These are phyloP conservation scores for Autographa pulchrina DNA, from an alignment of 2,888 invertebrate species.

Conservation along the genomic window DNA sequence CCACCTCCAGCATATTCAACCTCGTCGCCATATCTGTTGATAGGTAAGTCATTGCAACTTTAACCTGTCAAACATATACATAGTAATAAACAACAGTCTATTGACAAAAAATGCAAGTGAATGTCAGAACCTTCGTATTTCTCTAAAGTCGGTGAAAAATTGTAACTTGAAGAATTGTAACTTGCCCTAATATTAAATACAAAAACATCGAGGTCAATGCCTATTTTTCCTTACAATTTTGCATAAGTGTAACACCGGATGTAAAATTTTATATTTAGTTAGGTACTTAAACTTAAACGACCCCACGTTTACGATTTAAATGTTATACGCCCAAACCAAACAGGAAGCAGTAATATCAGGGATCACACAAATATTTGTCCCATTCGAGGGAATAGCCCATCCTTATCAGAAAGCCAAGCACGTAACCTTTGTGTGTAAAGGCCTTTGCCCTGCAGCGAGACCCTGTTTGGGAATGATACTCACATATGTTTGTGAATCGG, in stretches of 20 bases:
- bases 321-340: background rate
- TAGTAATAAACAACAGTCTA: too few species aligned
- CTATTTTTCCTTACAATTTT: background rate
- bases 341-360: constrained; percentile 2
- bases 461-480: constrained; percentile 2
- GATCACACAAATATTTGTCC: constrained; percentile 15
- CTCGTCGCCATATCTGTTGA: constrained; percentile 99
- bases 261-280: background rate
- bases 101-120: too few species aligned
- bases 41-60: constrained; percentile 91
- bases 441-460: background rate
- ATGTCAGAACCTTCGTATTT: too few species aligned
- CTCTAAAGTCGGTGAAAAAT: too few species aligned
- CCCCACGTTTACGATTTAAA: background rate
- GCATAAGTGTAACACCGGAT: background rate
- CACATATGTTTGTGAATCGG: background rate
- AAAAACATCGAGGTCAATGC: background rate
- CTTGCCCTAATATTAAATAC: too few species aligned
- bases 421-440: constrained; percentile 3
- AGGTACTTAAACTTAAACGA: too few species aligned
- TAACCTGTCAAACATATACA: too few species aligned
- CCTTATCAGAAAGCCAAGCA: constrained; percentile 7
- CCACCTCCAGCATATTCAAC: constrained; percentile 99
- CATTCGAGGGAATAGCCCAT: background rate
- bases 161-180: too few species aligned